These are phyloP conservation scores for Tetragonisca angustula DNA, from an alignment of 2,888 invertebrate genomes.

Conservation along the genomic window DNA sequence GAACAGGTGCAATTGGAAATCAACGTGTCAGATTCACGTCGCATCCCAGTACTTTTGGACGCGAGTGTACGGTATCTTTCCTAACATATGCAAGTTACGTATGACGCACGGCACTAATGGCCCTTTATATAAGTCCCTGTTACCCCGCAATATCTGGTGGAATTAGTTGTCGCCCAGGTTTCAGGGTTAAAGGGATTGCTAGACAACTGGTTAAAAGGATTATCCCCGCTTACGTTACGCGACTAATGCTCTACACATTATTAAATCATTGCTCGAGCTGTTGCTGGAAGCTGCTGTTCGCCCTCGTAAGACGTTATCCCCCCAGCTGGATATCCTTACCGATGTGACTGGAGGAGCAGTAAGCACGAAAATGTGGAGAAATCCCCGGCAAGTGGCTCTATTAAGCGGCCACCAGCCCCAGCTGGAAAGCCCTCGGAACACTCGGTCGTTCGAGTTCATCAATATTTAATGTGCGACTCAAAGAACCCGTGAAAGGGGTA, in stretches of 20 bases:
- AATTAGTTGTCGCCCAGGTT: constrained; percentile 80
- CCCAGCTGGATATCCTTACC: constrained; percentile 41
- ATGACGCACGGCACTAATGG: constrained; percentile 38
- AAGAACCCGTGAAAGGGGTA: constrained; percentile 49
- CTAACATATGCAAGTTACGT: constrained; percentile 3
- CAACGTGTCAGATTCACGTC: neutral
- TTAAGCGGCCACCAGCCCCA: neutral
- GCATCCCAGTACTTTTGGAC: neutral
- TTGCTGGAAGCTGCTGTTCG: constrained; percentile 49
- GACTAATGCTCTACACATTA: constrained; percentile 80
- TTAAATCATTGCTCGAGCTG: constrained; percentile 80
- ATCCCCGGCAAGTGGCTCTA: constrained; percentile 42
- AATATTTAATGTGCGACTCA: constrained; percentile 55
- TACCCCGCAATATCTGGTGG: constrained; percentile 76
- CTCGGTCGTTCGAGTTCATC: constrained; percentile 50
- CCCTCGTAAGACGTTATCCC: constrained; percentile 57
- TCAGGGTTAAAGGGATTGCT: constrained; percentile 80
- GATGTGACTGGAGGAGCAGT: constrained; percentile 45
- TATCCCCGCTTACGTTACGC: constrained; percentile 80
- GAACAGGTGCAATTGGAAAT: neutral
- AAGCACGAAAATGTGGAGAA: constrained; percentile 54
- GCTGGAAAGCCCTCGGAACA: constrained; percentile 1
- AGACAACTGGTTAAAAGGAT: constrained; percentile 83
- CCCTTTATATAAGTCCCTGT: constrained; percentile 40
- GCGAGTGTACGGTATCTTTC: neutral